phyloP scores from a whole-genome alignment of 2,113 vertebrate genomes.

The Neotoma lepida region DNA sequence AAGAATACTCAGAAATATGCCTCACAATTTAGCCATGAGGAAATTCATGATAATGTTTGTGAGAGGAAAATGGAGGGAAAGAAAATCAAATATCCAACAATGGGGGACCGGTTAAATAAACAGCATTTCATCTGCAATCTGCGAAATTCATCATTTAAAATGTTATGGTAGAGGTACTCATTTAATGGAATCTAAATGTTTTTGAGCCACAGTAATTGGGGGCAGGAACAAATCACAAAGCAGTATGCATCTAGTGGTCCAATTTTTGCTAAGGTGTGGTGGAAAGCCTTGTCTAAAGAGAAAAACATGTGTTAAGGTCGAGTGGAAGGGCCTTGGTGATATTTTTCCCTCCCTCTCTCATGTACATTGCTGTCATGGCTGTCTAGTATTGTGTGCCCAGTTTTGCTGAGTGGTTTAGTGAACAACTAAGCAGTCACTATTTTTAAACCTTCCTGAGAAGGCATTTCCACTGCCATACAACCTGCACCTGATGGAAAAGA shows the following conservation, averaged over 20 bases:
- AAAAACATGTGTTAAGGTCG: neutral
- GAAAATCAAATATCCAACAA: neutral
- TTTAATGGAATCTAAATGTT: neutral
- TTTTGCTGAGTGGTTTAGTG: neutral
- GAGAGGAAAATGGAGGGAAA: neutral
- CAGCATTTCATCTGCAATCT: neutral
- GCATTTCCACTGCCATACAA: neutral
- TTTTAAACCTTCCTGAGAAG: neutral
- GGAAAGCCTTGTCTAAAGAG: neutral
- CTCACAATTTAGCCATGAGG: neutral
- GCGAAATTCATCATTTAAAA: neutral
- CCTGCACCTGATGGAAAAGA: neutral
- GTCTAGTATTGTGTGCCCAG: neutral
- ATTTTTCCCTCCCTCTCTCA: neutral
- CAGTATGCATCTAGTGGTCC: neutral
- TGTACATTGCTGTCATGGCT: accelerated
- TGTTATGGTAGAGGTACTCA: neutral
- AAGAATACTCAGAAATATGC: neutral
- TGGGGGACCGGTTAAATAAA: neutral
- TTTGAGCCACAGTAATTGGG: neutral
- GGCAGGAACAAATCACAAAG: neutral
- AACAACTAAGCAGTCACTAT: neutral
- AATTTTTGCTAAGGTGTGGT: neutral
- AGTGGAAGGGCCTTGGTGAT: neutral
- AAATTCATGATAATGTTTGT: neutral